Base-by-base conservation (phyloP, 2,888 invertebrate species). In the Pseudanteris insignis region DNA sequence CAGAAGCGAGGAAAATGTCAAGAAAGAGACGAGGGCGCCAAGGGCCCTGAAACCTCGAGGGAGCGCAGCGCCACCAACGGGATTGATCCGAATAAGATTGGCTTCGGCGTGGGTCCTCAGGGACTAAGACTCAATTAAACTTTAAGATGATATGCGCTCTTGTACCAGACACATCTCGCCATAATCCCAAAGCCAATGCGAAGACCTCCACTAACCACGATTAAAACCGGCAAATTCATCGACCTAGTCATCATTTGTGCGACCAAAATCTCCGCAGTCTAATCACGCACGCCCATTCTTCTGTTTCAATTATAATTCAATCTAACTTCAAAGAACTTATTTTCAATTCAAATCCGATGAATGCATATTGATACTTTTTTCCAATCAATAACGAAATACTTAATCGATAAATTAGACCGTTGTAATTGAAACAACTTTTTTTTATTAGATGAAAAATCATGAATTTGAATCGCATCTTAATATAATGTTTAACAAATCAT, bases 51-150 rank as follows among this genome's bases (percentile, higher is more conserved):
- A 53, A 40, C 50, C 67, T 55, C 65, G 14, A 51, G 63, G 60
- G 50, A 46, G 30, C 28, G 50, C 34, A 37, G 37, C 69, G 34
- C 36, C 63, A 67, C 58, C 73, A 37, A 37, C 61, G 69, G 72
- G 71, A 66, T 69, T 69, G 70, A 70, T 70, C 70, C 70, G 69
- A 71, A 69, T 69, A 74, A 74, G 74, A 76, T 76, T 76, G 75
- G 73, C 73, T 76, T 66, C 80, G 79, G 78, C 80, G 79, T 77
- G 75, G 76, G 80, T 78, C 83, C 81, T 82, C 72, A 76, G 81
- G 82, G 83, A 82, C 81, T 81, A 79, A 82, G 84, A 85, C 86
- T 86, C 86, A 86, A 87, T 87, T 87, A 87, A 87, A 87, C 86
- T 87, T 87, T 84, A 85, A 84, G 85, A 85, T 84, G 84, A 84